Evolutionary conservation across 2,113 vertebrate genomes (phyloP).

Genomic region (Mastomys natalensis): DNA sequence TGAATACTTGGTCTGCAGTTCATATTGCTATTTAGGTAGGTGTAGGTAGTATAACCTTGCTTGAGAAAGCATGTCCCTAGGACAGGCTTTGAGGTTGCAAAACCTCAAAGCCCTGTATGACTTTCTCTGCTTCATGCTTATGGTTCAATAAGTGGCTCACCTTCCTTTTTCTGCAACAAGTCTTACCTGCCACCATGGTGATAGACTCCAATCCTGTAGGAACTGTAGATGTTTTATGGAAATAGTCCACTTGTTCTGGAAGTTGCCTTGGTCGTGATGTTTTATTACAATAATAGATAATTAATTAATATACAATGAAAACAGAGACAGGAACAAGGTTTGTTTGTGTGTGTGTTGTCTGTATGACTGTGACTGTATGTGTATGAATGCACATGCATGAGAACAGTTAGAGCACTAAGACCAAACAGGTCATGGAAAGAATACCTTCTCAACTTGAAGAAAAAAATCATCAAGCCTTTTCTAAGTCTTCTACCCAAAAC

Average conservation of each 20-base stretch:
- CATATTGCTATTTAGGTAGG: background rate
- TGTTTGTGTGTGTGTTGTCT: background rate
- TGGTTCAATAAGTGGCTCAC: background rate
- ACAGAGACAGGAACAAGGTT: background rate
- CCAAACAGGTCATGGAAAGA: background rate
- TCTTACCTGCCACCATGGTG: background rate
- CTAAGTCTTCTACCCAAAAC: background rate
- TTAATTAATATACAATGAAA: background rate
- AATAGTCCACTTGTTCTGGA: background rate
- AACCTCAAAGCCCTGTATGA: background rate
- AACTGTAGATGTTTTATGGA: background rate
- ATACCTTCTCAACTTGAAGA: background rate
- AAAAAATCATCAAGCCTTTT: background rate
- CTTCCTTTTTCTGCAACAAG: no score
- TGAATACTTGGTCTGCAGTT: background rate
- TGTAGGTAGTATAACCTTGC: background rate
- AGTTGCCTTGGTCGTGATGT: background rate
- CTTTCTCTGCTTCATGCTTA: background rate
- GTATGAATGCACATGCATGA: background rate
- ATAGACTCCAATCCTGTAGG: background rate
- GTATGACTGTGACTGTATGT: background rate
- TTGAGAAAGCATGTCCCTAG: background rate
- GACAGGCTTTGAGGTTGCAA: background rate
- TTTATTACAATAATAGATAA: background rate
- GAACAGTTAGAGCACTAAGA: background rate